A percentile compares a stretch with the other conserved stretches of the same genome.
Evolutionary conservation across 2,888 invertebrate genomes (phyloP).

Genomic region (Apocheima hispidaria): DNA sequence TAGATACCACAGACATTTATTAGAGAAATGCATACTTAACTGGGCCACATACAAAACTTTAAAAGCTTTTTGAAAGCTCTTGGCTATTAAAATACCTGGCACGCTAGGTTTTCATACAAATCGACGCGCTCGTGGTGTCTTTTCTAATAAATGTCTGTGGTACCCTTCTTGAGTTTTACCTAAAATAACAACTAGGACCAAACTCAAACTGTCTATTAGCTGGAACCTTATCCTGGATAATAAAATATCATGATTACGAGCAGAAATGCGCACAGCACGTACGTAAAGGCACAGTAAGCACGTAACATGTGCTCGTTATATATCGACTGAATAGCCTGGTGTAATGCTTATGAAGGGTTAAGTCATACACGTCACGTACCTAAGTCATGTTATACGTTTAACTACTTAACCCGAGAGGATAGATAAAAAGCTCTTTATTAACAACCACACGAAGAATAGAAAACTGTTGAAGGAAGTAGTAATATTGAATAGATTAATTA

Average conservation of each 20-base stretch:
- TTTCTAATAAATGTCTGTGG: too few relatives aligned
- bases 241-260: conserved; percentile 6
- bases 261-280: not conserved
- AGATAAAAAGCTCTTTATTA: too few relatives aligned
- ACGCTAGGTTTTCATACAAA: too few relatives aligned
- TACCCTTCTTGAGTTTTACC: not conserved
- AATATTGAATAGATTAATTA: too few relatives aligned
- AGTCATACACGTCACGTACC: conserved; percentile 6
- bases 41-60: too few relatives aligned
- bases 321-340: conserved; percentile 11
- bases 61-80: too few relatives aligned
- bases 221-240: conserved; percentile 3
- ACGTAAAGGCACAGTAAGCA: conserved; percentile 5
- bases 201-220: conserved; percentile 12
- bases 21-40: too few relatives aligned
- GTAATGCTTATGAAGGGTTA: conserved; percentile 9
- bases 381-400: not conserved
- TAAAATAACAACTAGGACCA: conserved; percentile 1
- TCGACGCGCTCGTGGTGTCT: too few relatives aligned
- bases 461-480: too few relatives aligned
- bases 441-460: too few relatives aligned
- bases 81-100: too few relatives aligned
- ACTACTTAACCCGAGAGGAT: not conserved
- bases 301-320: conserved; percentile 15
- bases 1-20: too few relatives aligned